Base-by-base conservation (phyloP, 37 sponge, comb jelly and placozoan species). In the Spongilla lacustris region DNA sequence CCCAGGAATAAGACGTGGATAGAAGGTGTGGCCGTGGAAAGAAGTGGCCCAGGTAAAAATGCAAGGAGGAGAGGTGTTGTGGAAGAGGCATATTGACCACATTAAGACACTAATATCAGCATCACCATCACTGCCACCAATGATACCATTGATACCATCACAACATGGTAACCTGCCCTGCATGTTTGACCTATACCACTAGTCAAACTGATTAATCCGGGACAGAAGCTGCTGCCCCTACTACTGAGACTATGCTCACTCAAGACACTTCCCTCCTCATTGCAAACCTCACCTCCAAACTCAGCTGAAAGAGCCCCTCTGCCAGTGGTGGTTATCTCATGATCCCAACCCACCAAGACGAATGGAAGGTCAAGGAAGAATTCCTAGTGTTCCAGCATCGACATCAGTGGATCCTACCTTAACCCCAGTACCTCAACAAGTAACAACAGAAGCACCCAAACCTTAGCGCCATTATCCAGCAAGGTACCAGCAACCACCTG, bases 71-170 rank as follows among this genome's bases (percentile, higher is more conserved):
- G 76, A 33, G 24, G 23, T 2, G 24, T 24, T 32, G 41, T 77
- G 77, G 77, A 30, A n/a, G 21, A 36, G 77, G 37, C 46, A 77
- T 34, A 36, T 77, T 36, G 77, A 77, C n/a, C 77, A 77, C 28
- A 23, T 80, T 12, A 32, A 74, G 41, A 3, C 41, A 41, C 41
- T 41, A 3, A 41, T 6, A 41, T 41, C 6, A 9, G 41, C 41
- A 41, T 41, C 41, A 27, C 8, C 28, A 27, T 28, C 28, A 69
- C 10, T 28, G 70, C 25, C 70, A 11, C 70, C 25, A 28, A 5
- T 69, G 70, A 69, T 25, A 69, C 70, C 28, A 27, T 9, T 69
- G 70, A 69, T 25, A 69, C 70, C 28, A 27, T 9, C 28, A 28
- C 70, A 69, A 27, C 41, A 41, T 41, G n/a, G n/a, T n/a, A n/a